Evolutionary conservation across 2,888 invertebrate species (phyloP).

Genomic region (Aphidoletes aphidimyza): DNA sequence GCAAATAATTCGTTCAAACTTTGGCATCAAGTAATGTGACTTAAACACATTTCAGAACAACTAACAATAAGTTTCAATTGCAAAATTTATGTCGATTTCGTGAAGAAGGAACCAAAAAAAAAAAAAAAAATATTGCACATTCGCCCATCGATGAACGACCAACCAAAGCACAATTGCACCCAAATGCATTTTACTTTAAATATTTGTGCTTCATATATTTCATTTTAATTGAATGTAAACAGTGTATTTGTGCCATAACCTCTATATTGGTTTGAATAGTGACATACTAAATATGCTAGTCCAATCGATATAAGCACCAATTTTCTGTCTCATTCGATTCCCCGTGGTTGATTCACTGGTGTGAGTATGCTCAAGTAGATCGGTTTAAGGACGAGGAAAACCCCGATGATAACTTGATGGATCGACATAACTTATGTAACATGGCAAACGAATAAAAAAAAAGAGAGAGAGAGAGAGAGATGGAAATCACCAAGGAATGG

Average conservation of each 20-base stretch:
- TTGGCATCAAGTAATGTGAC: neutral
- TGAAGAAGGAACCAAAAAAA: too few relatives aligned
- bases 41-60: neutral
- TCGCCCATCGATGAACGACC: too few relatives aligned
- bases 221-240: neutral
- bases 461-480: too few relatives aligned
- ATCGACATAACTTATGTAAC: neutral
- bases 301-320: neutral
- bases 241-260: neutral
- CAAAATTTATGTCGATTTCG: neutral
- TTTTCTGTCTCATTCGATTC: neutral
- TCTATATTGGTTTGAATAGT: neutral
- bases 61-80: neutral
- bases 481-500: too few relatives aligned
- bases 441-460: neutral
- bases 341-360: too few relatives aligned
- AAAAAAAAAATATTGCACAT: too few relatives aligned
- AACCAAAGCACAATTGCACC: too few relatives aligned
- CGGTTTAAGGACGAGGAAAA: neutral
- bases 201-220: neutral
- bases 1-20: neutral
- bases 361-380: too few relatives aligned
- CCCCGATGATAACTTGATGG: neutral
- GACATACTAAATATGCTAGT: neutral
- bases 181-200: too few relatives aligned